These are phyloP conservation scores for Corythaeola cristata DNA, from an alignment of 2,113 vertebrate species.

Conservation along the genomic window DNA sequence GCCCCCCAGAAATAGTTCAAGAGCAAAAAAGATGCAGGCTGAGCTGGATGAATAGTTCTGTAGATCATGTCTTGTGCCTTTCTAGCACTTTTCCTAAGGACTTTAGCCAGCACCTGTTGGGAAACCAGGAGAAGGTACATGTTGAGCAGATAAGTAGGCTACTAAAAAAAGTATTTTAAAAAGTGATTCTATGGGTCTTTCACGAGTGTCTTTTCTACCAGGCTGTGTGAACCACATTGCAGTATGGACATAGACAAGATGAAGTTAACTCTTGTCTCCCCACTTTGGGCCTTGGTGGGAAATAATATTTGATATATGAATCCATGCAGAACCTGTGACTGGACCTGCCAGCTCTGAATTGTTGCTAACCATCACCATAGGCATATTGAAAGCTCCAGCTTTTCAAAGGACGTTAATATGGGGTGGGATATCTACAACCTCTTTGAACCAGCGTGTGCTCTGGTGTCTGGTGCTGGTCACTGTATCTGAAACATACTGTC, in stretches of 20 bases:
- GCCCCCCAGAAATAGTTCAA: not conserved
- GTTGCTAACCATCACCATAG: accelerated
- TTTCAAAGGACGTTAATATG: not conserved
- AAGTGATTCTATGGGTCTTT: not conserved
- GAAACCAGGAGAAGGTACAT: not conserved
- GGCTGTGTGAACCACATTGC: not conserved
- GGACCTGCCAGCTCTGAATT: not conserved
- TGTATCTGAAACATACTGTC: not conserved
- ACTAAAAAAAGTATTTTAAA: not conserved
- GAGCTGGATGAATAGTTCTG: not conserved
- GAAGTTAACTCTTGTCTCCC: not conserved
- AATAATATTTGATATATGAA: not conserved
- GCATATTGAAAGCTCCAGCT: not conserved
- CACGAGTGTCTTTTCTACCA: not conserved
- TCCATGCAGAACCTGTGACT: not conserved
- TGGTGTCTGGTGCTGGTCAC: not conserved
- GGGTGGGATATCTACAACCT: too few species aligned
- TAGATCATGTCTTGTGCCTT: not conserved
- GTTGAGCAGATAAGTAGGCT: not conserved
- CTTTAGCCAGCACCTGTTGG: not conserved
- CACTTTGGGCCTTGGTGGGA: not conserved
- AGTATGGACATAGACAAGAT: not conserved
- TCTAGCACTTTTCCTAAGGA: not conserved
- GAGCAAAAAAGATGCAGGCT: not conserved
- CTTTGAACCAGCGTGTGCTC: accelerated